Conservation (phyloP, 2,113 vertebrate species). For the Ariopsis seemanni region DNA sequence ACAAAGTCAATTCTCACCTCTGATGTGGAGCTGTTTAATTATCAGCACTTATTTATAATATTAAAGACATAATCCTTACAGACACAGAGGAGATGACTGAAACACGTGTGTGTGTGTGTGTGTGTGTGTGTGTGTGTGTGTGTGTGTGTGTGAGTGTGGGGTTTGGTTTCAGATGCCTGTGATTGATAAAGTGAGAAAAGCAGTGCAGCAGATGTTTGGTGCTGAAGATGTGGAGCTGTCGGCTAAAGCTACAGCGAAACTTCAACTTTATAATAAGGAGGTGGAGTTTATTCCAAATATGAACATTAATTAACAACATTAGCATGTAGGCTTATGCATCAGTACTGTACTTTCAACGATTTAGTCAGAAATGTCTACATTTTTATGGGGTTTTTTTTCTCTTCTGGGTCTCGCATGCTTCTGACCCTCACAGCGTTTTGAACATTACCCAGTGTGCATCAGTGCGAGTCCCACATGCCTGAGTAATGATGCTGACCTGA, state of each 20-base stretch:
- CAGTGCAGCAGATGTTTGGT: constrained; percentile 80
- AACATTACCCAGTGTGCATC: constrained; percentile 83
- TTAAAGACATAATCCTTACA: neutral
- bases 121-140: neutral
- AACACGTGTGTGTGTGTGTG: neutral
- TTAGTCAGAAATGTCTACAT: too few species aligned
- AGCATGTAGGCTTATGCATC: too few species aligned
- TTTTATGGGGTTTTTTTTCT: neutral
- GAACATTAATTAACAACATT: too few species aligned
- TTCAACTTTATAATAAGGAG: constrained; percentile 79
- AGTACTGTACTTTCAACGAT: too few species aligned
- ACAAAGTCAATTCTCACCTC: constrained; percentile 34
- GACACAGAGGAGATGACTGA: neutral
- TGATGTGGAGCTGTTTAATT: constrained; percentile 48
- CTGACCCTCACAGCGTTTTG: constrained; percentile 75
- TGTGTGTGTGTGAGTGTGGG: neutral
- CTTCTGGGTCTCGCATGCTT: neutral
- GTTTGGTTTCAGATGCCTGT: constrained; percentile 71
- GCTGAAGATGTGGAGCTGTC: constrained; percentile 79
- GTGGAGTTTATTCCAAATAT: constrained; percentile 58
- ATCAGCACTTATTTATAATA: constrained; percentile 21
- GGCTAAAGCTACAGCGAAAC: constrained; percentile 80
- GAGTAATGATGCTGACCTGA: constrained; percentile 78
- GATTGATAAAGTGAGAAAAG: constrained; percentile 79
- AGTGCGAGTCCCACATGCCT: constrained; percentile 80